Evolutionary conservation across 2,888 invertebrate genomes (phyloP).

Genomic region (Elegia similella): DNA sequence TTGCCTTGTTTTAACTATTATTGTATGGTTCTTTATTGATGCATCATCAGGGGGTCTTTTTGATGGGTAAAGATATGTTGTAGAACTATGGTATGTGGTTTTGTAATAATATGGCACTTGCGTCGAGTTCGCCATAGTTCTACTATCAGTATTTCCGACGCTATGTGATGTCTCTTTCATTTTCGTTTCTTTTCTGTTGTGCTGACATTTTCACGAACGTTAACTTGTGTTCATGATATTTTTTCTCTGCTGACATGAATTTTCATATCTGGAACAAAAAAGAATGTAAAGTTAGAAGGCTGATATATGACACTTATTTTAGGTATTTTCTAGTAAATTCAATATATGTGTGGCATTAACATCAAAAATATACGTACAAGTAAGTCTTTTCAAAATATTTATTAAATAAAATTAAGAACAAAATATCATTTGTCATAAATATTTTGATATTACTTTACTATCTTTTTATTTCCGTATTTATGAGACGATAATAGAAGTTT

Average conservation of each 20-base stretch:
- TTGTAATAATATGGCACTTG: conserved; percentile 39
- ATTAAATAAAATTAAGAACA: no score
- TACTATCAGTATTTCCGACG: conserved; percentile 24
- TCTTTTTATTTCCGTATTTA: no score
- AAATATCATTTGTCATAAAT: no score
- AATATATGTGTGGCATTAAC: no score
- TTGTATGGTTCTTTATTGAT: conserved; percentile 22
- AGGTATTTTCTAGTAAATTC: background rate
- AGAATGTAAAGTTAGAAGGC: conserved; percentile 23
- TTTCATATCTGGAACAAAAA: conserved; percentile 38
- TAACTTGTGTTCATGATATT: conserved; percentile 22
- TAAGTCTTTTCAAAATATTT: no score
- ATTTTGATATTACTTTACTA: no score
- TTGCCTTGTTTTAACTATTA: conserved; percentile 30
- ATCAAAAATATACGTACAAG: no score
- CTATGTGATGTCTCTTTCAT: conserved; percentile 34
- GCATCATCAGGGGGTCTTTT: conserved; percentile 55
- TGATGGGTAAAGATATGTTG: conserved; percentile 43
- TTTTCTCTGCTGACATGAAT: conserved; percentile 30
- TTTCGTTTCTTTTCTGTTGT: conserved; percentile 23
- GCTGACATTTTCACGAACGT: conserved; percentile 19
- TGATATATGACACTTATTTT: background rate
- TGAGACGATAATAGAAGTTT: background rate
- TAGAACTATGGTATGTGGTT: conserved; percentile 32
- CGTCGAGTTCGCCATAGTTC: conserved; percentile 41